Base-by-base conservation (phyloP, 2,113 vertebrate genomes). In the Callospermophilus lateralis region DNA sequence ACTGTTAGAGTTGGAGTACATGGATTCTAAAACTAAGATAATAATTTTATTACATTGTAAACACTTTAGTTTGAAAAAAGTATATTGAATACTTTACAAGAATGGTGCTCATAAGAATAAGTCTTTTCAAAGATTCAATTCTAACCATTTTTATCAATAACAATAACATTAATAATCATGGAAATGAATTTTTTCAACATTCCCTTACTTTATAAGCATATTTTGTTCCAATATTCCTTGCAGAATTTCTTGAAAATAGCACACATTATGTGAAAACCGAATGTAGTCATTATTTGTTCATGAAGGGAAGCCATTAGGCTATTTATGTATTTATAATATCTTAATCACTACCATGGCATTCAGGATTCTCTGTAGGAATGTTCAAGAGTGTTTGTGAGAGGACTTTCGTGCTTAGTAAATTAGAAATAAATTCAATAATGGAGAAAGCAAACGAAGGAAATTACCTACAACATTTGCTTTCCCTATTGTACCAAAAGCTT, bases 351-450 rank as follows among this genome's bases (percentile, higher is more conserved):
- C 8, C 16, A 2, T 4, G 48, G 12, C 34, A 45, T 90, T 74
- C 1, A 0, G 58, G 74, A 51, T 89, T 94, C 80, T 84, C 65
- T 80, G 20, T 20, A 77, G 51, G 68, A 78, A 94, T 42, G 34
- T 34, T 42, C 53, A n/a, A 61, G 37, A 76, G n/a, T 0, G 0
- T n/a, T 53, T 48, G 4, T 53, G 30, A 61, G 83, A 70, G 39
- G 39, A 81, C 39, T 74, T 92, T 39, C 42, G 6, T 94, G 55
- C 53, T 84, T 73, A 53, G 73, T n/a, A 53, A 78, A 88, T 94
- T 95, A 90, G 7, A 97, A 90, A 85, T 72, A 48, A 39, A 74
- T 39, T 77, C 78, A 95, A 42, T 90, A 93, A 78, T 19, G 34
- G 45, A 85, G 30, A 81, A 77, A 94, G 20, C 45, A 88, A 84